Evolutionary conservation across 2,113 vertebrate genomes (phyloP).

Genomic region (Neofelis nebulosa): DNA sequence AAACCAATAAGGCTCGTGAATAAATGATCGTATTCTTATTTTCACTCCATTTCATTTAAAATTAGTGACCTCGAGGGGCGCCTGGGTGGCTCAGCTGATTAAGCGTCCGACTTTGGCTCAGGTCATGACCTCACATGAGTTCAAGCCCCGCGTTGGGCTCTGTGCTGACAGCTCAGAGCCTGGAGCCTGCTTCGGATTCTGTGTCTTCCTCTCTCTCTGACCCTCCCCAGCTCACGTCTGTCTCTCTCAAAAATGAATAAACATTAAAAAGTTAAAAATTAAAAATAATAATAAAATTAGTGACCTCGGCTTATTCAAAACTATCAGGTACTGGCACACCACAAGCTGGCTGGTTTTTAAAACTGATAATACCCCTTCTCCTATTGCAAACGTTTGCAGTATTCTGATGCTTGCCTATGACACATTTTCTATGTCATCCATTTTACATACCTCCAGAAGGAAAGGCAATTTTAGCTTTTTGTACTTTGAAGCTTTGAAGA

Average conservation of each 20-base stretch:
- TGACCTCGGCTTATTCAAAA: not conserved
- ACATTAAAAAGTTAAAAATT: too few relatives aligned
- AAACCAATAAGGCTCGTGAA: not conserved
- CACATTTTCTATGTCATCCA: not conserved
- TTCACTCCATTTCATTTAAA: conserved; percentile 2
- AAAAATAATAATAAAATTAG: not conserved
- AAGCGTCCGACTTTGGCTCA: too few relatives aligned
- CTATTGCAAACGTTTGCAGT: not conserved
- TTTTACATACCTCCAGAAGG: not conserved
- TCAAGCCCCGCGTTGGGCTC: too few relatives aligned
- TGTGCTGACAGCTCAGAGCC: too few relatives aligned
- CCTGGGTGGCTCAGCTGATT: too few relatives aligned
- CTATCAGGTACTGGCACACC: not conserved
- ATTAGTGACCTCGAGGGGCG: not conserved
- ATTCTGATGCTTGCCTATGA: not conserved
- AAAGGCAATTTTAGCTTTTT: not conserved
- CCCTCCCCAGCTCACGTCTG: too few relatives aligned
- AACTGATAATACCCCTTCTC: not conserved
- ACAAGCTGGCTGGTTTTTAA: not conserved
- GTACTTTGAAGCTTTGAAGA: not conserved
- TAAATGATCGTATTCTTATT: not conserved
- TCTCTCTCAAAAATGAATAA: too few relatives aligned
- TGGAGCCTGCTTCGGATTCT: too few relatives aligned
- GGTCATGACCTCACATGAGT: too few relatives aligned
- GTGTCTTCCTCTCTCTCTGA: too few relatives aligned